These are phyloP conservation scores for Muntiacus reevesi DNA, from an alignment of 2,113 vertebrate genomes.

Conservation along the genomic window DNA sequence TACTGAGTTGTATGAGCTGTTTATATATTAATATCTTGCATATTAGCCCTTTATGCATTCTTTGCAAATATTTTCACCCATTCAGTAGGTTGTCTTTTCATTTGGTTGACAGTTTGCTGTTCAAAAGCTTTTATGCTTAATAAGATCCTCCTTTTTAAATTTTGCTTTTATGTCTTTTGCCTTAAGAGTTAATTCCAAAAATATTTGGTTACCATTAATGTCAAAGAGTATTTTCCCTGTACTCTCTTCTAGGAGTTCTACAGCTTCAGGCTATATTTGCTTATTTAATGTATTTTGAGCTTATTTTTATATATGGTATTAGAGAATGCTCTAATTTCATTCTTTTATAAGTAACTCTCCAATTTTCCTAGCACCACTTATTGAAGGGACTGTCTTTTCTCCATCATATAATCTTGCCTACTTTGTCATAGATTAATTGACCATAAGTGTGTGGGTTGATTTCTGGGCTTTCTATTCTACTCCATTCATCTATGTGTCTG, in stretches of 20 bases:
- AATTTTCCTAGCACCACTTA: neutral
- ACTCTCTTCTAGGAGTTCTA: neutral
- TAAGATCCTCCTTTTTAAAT: neutral
- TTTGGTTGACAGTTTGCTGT: neutral
- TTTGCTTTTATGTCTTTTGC: neutral
- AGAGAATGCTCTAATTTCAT: neutral
- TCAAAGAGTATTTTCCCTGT: neutral
- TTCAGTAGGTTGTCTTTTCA: neutral
- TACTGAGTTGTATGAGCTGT: neutral
- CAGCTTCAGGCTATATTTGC: neutral
- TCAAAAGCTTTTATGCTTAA: neutral
- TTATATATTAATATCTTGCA: neutral
- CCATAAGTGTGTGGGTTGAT: neutral
- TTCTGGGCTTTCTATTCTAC: neutral
- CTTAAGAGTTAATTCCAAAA: neutral
- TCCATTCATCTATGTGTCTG: neutral
- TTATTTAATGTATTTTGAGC: neutral
- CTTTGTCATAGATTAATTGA: neutral
- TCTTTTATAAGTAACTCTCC: neutral
- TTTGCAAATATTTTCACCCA: neutral
- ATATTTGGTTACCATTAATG: neutral
- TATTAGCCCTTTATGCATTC: neutral
- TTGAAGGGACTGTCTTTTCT: neutral
- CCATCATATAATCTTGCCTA: neutral
- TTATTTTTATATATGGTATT: neutral